Conservation (phyloP, 1,140 invertebrate species). For the Acromyrmex echinatior region DNA sequence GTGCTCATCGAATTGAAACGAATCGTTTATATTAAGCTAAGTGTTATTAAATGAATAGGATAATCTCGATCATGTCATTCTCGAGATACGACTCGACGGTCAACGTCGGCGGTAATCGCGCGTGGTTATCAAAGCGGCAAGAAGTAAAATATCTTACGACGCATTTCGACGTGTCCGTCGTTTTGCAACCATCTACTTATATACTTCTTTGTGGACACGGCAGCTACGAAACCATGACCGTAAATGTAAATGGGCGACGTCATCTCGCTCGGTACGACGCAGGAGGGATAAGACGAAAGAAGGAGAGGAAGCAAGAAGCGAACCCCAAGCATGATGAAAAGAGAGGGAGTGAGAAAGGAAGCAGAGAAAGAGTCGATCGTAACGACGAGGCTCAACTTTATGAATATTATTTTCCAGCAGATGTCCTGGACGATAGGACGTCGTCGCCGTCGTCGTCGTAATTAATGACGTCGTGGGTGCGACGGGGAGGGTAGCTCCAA, state of each 20-base stretch:
- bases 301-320: conserved; percentile 17
- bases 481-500: conserved; percentile 31
- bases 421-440: conserved; percentile 86
- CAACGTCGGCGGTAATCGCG: conserved; percentile 38
- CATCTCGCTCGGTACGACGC: conserved; percentile 20
- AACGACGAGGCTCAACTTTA: conserved; percentile 82
- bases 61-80: conserved; percentile 48
- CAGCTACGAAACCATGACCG: conserved; percentile 52
- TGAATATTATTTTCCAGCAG: conserved; percentile 87
- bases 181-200: background rate
- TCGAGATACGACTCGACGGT: conserved; percentile 33
- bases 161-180: conserved; percentile 22
- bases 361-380: conserved; percentile 67
- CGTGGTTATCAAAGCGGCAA: conserved; percentile 52
- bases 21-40: conserved; percentile 30
- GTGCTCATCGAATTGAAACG: conserved; percentile 31
- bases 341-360: conserved; percentile 30
- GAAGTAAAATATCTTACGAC: conserved; percentile 31
- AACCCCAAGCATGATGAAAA: conserved; percentile 17
- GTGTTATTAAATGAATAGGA: conserved; percentile 41
- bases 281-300: conserved; percentile 23
- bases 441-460: conserved; percentile 80
- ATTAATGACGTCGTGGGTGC: conserved; percentile 84
- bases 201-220: conserved; percentile 41
- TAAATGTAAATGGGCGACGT: conserved; percentile 65